Conservation (phyloP, 2,888 invertebrate species). For the Cybosia mesomella region DNA sequence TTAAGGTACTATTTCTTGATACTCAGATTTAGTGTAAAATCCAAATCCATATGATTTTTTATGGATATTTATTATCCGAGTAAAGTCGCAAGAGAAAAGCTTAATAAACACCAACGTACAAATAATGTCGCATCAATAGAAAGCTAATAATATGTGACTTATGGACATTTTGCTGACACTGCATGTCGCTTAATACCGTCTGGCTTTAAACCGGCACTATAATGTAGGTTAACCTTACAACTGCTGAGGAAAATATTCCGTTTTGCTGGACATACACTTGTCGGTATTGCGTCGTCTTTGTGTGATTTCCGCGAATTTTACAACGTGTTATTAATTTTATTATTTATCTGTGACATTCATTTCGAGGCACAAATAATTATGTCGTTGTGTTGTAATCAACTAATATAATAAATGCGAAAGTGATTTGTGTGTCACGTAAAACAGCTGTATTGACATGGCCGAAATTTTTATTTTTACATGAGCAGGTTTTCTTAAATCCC, state of each 20-base stretch:
- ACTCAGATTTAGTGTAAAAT: neutral
- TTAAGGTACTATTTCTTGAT: too few relatives aligned
- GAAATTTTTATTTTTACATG: too few relatives aligned
- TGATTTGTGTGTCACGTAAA: neutral
- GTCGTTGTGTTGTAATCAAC: neutral
- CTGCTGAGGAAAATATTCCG: conserved; percentile 8
- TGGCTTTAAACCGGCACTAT: neutral
- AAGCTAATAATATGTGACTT: neutral
- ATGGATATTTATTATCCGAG: too few relatives aligned
- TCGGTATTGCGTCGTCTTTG: conserved; percentile 29
- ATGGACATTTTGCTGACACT: neutral
- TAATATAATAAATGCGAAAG: neutral
- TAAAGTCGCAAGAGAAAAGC: neutral
- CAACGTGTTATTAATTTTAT: conserved; percentile 19
- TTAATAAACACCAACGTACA: neutral
- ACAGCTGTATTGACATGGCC: neutral
- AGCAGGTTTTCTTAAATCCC: too few relatives aligned
- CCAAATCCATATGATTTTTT: too few relatives aligned
- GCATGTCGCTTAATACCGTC: neutral
- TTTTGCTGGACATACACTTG: neutral
- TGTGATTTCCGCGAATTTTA: conserved; percentile 42
- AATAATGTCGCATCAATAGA: neutral
- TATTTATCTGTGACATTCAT: conserved; percentile 19
- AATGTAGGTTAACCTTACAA: conserved; percentile 3
- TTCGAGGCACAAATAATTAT: conserved; percentile 10